Conservation (phyloP, 37 sponge, comb jelly and placozoan genomes). For the Geodia barretti region DNA sequence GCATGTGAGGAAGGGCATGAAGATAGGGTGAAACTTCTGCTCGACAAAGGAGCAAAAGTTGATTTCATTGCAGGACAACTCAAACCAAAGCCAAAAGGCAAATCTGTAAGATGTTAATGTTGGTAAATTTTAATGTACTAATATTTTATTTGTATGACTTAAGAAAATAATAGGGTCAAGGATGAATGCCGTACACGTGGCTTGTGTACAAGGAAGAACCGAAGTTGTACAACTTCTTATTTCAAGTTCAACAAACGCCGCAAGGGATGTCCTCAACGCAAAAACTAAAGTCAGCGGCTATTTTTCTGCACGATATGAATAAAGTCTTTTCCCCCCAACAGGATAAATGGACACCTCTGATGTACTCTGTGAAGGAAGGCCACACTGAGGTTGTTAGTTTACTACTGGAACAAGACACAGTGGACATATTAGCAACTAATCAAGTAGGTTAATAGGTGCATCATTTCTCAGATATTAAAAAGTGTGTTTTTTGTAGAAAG, state of each 20-base stretch:
- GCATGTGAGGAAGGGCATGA: slow-evolving; percentile 9
- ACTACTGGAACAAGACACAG: not conserved
- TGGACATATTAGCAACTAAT: not conserved
- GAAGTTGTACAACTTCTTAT: not conserved
- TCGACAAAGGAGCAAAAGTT: slow-evolving; percentile 4
- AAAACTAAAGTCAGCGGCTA: slow-evolving; percentile 1
- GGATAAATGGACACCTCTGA: slow-evolving; percentile 35
- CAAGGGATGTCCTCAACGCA: not conserved
- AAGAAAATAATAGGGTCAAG: slow-evolving; percentile 27
- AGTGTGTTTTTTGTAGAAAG: slow-evolving; percentile 9
- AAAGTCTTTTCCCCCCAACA: not conserved
- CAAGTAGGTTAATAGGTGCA: not conserved
- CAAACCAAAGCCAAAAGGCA: not conserved
- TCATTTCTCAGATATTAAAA: not conserved
- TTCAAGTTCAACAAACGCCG: not conserved
- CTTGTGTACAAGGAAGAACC: not conserved
- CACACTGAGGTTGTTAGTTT: not conserved
- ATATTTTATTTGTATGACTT: too few species aligned
- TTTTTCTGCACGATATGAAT: not conserved
- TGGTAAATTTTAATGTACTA: too few species aligned
- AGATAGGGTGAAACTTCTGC: slow-evolving; percentile 10
- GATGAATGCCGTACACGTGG: slow-evolving; percentile 9
- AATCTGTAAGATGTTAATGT: too few species aligned
- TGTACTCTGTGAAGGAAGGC: slow-evolving; percentile 33
- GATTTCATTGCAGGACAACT: slow-evolving; percentile 5